Percentiles rank a stretch among this genome's conserved stretches.
These are phyloP conservation scores for Cyanoderma ruficeps DNA, from an alignment of 2,113 vertebrate genomes.

Conservation along the genomic window DNA sequence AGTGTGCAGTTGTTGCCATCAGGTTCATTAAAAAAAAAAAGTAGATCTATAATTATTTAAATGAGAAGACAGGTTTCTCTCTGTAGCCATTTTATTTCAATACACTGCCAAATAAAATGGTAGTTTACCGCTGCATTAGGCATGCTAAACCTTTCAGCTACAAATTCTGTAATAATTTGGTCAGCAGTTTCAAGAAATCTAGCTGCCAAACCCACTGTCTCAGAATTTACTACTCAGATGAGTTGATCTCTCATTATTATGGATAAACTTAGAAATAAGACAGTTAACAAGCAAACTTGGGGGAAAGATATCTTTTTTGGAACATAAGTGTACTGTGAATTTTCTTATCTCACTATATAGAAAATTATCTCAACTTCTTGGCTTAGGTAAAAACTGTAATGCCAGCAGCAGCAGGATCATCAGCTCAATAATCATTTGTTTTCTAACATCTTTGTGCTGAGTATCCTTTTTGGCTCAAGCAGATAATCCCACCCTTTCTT, in stretches of 20 bases:
- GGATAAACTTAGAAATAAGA: not conserved
- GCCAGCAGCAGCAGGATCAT: not conserved
- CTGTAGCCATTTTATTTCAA: not conserved
- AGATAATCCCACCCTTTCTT: not conserved
- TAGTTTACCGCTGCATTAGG: not conserved
- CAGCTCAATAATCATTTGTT: not conserved
- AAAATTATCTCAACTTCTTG: not conserved
- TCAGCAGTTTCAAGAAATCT: conserved; percentile 13
- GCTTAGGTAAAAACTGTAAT: not conserved
- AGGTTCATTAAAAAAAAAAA: not conserved
- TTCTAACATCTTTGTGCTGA: not conserved
- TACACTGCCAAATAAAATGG: not conserved
- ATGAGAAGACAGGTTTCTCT: not conserved
- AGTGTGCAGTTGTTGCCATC: not conserved
- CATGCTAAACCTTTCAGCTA: not conserved
- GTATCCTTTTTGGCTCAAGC: not conserved
- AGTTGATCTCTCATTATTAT: not conserved
- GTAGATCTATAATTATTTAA: conserved; percentile 17
- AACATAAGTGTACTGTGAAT: not conserved
- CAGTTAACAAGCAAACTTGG: not conserved
- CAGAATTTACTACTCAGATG: conserved; percentile 15
- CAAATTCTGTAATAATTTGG: not conserved
- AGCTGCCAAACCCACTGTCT: not conserved
- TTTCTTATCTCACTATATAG: not conserved
- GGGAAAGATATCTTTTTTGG: not conserved